phyloP scores from a whole-genome alignment of 2,797 vertebrate species.

The Gymnocypris eckloni region DNA sequence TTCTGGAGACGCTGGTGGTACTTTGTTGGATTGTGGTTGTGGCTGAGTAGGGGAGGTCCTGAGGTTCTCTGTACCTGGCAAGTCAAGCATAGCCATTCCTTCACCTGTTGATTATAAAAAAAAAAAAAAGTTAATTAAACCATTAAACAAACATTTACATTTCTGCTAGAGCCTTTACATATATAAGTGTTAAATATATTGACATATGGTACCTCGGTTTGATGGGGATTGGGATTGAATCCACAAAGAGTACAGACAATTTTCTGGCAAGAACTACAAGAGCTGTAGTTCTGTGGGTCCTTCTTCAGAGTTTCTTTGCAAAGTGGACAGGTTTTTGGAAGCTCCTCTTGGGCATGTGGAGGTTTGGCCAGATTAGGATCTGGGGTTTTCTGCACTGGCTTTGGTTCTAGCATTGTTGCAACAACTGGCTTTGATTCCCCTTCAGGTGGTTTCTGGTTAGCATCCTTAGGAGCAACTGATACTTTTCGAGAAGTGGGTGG shows the following conservation, averaged over 20 bases:
- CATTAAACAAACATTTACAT: not conserved
- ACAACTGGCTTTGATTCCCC: constrained; percentile 58
- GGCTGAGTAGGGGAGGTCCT: constrained; percentile 65
- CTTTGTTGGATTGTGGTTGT: constrained; percentile 69
- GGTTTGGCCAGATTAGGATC: constrained; percentile 33
- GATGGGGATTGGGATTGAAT: constrained; percentile 85
- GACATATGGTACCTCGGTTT: constrained; percentile 78
- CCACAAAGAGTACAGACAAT: constrained; percentile 86
- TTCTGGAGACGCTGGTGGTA: constrained; percentile 32
- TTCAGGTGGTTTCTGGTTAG: constrained; percentile 35
- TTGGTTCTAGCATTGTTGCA: not conserved
- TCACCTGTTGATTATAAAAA: constrained; percentile 66
- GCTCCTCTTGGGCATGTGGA: constrained; percentile 48
- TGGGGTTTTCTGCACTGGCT: constrained; percentile 61
- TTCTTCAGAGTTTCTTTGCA: constrained; percentile 82
- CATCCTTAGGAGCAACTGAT: constrained; percentile 56
- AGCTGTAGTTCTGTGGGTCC: constrained; percentile 81
- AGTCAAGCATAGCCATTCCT: constrained; percentile 96
- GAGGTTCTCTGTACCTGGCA: constrained; percentile 94
- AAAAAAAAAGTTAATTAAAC: not conserved
- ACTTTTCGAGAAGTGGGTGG: constrained; percentile 74
- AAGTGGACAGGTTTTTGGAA: constrained; percentile 75
- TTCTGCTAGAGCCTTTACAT: not conserved
- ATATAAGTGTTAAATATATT: not conserved
- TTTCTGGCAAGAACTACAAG: constrained; percentile 84